A percentile compares a stretch with the other conserved stretches of the same genome.
Evolutionary conservation across 92 coral and sea anemone genomes (phyloP).

Genomic region (Ricordea florida): DNA sequence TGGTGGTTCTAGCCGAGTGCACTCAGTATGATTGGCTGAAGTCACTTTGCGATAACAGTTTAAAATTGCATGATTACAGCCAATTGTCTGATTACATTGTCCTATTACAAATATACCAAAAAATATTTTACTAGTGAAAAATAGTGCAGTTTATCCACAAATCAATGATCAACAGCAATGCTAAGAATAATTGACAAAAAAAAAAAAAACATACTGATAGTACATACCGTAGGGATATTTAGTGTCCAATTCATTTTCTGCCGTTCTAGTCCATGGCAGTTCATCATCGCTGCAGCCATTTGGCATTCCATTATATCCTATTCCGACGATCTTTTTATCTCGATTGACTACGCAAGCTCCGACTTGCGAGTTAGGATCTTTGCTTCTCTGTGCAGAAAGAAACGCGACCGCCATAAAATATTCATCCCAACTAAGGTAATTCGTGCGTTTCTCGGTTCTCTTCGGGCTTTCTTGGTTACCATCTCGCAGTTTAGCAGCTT

Average conservation of each 20-base stretch:
- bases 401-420: slow-evolving; percentile 99
- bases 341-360: slow-evolving; percentile 96
- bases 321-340: slow-evolving; percentile 97
- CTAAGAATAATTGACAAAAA: too few species aligned
- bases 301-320: slow-evolving; percentile 99
- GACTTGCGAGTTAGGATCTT: slow-evolving; percentile 95
- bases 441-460: slow-evolving; percentile 63
- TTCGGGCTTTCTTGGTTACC: background rate
- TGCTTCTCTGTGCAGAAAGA: slow-evolving; percentile 97
- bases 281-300: slow-evolving; percentile 95
- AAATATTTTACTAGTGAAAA: too few species aligned
- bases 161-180: too few species aligned
- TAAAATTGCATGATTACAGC: too few species aligned
- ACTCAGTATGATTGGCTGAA: too few species aligned
- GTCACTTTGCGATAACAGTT: too few species aligned
- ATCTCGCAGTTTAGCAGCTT: background rate
- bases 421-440: slow-evolving; percentile 90
- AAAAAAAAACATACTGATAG: background rate
- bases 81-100: too few species aligned
- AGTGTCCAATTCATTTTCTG: slow-evolving; percentile 80
- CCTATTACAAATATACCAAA: too few species aligned
- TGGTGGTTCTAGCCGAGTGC: too few species aligned
- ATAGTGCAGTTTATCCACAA: too few species aligned
- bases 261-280: slow-evolving; percentile 89
- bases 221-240: slow-evolving; percentile 95